Base-by-base conservation (phyloP, 2,797 vertebrate genomes). In the Chloroceryle amazona region DNA sequence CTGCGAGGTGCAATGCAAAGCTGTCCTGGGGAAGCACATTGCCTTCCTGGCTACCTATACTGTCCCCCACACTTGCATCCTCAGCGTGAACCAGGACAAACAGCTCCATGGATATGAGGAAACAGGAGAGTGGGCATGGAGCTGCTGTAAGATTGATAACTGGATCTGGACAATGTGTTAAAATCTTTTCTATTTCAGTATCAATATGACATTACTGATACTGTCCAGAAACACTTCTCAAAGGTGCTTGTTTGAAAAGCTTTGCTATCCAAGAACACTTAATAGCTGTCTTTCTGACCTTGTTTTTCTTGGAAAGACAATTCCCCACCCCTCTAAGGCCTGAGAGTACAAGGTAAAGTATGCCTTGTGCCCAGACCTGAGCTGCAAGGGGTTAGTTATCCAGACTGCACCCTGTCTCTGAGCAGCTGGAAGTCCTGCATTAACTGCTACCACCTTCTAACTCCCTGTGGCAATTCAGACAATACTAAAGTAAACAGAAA, bases 401-500 rank as follows among this genome's bases (percentile, higher is more conserved):
- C 73, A 63, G 81, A 39, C 74, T 72, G 37, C 31, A 74, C 74
- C 35, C 37, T 44, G 31, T 54, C 76, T 51, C 14, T 47, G 29
- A 86, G 78, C 62, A 65, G 49, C 49, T 71, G 81, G 33, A 94
- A 83, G 65, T 74, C 49, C 68, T 83, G 35, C 57, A 60, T 86
- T 71, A 92, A 86, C 49, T 0, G 0, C 90, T 74, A 28, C 71
- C 82, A 88, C 68, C 33, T 86, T 83, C 65, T 63, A 52, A 88
- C 52, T 86, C 82, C 57, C 76, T 74, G 39, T 16, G 55, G 68
- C 83, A 86, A 63, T 86, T 95, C 82, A 92, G 75, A 90, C 47
- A 90, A 60, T 79, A 46, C 33, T 54, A 58, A 87, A 72, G 54
- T 78, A 91, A 95, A 88, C 68, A 91, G 79, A 94, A 93, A 72